Conservation (phyloP, 2,888 invertebrate genomes). For the Drosophila fungiperda region DNA sequence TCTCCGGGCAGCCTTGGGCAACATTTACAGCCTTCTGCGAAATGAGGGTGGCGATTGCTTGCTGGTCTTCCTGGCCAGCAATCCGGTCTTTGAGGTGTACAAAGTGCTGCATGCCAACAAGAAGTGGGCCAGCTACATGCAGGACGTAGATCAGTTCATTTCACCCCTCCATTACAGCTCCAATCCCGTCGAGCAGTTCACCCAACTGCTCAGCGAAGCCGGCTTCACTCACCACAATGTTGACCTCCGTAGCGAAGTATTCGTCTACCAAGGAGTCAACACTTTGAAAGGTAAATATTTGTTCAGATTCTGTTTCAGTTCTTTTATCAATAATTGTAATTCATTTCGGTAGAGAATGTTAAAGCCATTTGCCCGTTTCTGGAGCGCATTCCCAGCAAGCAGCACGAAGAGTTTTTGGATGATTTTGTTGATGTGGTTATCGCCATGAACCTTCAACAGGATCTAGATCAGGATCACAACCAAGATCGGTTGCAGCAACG, state of each 20-base stretch:
- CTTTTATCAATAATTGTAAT: background rate
- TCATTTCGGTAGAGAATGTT: conserved; percentile 86
- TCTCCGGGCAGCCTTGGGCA: conserved; percentile 87
- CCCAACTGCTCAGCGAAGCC: conserved; percentile 86
- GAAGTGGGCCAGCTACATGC: conserved; percentile 89
- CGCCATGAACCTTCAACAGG: conserved; percentile 80
- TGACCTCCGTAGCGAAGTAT: conserved; percentile 87
- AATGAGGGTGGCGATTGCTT: conserved; percentile 89
- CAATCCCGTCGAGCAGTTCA: conserved; percentile 87
- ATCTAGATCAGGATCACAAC: conserved; percentile 77
- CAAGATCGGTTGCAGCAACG: conserved; percentile 76
- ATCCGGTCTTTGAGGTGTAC: conserved; percentile 90
- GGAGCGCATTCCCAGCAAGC: conserved; percentile 87
- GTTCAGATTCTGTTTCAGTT: rapidly evolving
- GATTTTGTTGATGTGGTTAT: conserved; percentile 86
- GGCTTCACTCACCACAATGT: conserved; percentile 88
- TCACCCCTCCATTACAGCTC: conserved; percentile 89
- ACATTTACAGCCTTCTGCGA: conserved; percentile 88
- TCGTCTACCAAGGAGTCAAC: conserved; percentile 87
- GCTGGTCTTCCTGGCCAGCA: conserved; percentile 89
- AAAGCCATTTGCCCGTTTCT: conserved; percentile 90
- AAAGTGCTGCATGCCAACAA: conserved; percentile 86
- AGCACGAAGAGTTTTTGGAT: conserved; percentile 88
- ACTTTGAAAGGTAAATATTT: conserved; percentile 86
- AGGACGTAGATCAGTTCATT: conserved; percentile 88